Evolutionary conservation across 2,113 vertebrate species (phyloP).

Genomic region (Callocephalon fimbriatum): DNA sequence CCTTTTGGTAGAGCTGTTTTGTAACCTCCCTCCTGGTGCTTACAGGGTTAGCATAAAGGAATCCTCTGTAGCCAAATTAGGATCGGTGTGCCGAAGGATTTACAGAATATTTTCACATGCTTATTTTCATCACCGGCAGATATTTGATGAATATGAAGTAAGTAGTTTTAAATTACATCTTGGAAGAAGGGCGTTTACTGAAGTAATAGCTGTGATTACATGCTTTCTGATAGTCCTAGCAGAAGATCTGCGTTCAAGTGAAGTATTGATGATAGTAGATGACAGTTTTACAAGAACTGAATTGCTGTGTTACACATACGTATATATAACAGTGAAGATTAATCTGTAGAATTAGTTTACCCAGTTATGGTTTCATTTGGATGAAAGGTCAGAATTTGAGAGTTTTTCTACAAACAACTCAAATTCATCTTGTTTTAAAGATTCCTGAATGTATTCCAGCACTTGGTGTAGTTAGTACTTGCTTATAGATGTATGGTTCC

Average conservation of each 20-base stretch:
- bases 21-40: conserved; percentile 41
- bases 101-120: conserved; percentile 99
- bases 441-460: not conserved
- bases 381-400: not conserved
- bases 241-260: not conserved
- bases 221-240: not conserved
- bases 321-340: not conserved
- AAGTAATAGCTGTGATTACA: not conserved
- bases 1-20: not conserved
- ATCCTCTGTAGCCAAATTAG: conserved; percentile 98
- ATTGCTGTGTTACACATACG: not conserved
- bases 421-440: not conserved
- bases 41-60: conserved; percentile 99
- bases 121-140: conserved; percentile 98
- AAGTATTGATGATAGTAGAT: not conserved
- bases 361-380: not conserved
- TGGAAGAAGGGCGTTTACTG: not conserved
- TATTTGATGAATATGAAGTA: conserved; percentile 99
- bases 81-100: conserved; percentile 97
- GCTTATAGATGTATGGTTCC: not conserved
- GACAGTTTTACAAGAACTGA: not conserved
- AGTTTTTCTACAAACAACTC: not conserved
- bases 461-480: not conserved
- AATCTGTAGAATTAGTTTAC: not conserved
- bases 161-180: conserved; percentile 45